Base-by-base conservation (phyloP, 2,113 vertebrate species). In the Etheostoma cragini region DNA sequence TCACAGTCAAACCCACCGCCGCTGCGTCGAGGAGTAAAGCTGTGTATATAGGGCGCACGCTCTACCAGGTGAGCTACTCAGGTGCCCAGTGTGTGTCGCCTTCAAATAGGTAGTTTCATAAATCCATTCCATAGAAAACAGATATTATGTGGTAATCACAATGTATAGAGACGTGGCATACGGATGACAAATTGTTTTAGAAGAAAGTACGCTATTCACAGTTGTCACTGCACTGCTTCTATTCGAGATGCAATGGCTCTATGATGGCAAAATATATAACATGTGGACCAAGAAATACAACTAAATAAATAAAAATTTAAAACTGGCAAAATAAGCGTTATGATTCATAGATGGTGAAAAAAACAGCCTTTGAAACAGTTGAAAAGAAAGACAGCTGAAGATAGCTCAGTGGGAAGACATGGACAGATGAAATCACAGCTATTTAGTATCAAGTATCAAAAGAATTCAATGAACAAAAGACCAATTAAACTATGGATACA, bases 361-460 rank as follows among this genome's bases (percentile, higher is more conserved):
- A 61, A 78, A 81, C 76, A 78, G 68, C 22, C 45, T 88, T 76
- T 85, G 54, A 56, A 72, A 80, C 12, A 14, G 50, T 17, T 6
- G 13, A 54, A 30, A 61, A 50, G 47, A 57, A 61, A 50, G 38
- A 57, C 53, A 21, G 69, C 38, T 67, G 45, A 49, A 42, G 30
- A 46, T 47, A 50, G 35, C 35, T 67, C 30, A 76, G 46, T 33
- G 5, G 45, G 49, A 57, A 57, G 17, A 64, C 30, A 66, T 46
- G 16, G 76, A 74, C 74, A 49, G 54, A 79, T 71, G 30, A 72
- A 82, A 86, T 68, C 57, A 42, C 69, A 74, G 49, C 71, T 63
- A 68, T 62, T 49, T 78, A 54, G 57, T 58, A 53, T 69, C 46
- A 26, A 42, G 16, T 13, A 30, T 42, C 56, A 45, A 53, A 69